Evolutionary conservation across 2,888 invertebrate genomes (phyloP), one percentile per base, ranked within the genome.

Genomic region (Priocnemis perturbator): DNA sequence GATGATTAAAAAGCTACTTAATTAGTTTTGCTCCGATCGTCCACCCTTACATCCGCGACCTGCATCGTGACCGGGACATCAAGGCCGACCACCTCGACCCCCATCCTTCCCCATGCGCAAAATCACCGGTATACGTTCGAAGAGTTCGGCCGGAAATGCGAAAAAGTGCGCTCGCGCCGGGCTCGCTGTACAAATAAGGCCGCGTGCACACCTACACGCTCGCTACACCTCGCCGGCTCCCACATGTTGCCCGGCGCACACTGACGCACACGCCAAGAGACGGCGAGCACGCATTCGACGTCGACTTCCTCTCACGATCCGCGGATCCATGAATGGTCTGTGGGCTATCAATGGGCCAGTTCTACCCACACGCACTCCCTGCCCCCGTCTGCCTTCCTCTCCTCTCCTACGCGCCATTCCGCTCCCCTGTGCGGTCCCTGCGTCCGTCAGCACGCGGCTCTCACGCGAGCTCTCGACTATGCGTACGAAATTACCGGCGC

Each of bases 271-370:
- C 69, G 57, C 4, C 7, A 9, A 37, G 37, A 37, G 37, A 37
- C 37, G 37, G 37, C 37, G 37, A 37, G 37, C 37, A 37, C 37
- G 37, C 37, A 37, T 37, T 44, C 15, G 58, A 61, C 37, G 57
- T 59, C 69, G 70, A 77, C 79, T 84, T 83, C 84, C 83, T 84
- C 83, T 85, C 84, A 79, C 80, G 82, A 78, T 81, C 82, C 79
- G 75, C 82, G 81, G 80, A 85, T 85, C 83, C 85, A 85, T 85
- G 85, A 85, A 85, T 85, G 85, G 82, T 81, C 67, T 77, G 84
- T 84, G 84, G 82, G 82, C 74, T 82, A 85, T 85, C 85, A 85
- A 85, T 85, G 85, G 81, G 79, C 79, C 71, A 64, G 55, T 71
- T 65, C 72, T 74, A 75, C 80, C 78, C 74, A 78, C 79, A 71